phyloP scores from a whole-genome alignment of 2,888 invertebrate genomes.

The Hylaea fasciaria region DNA sequence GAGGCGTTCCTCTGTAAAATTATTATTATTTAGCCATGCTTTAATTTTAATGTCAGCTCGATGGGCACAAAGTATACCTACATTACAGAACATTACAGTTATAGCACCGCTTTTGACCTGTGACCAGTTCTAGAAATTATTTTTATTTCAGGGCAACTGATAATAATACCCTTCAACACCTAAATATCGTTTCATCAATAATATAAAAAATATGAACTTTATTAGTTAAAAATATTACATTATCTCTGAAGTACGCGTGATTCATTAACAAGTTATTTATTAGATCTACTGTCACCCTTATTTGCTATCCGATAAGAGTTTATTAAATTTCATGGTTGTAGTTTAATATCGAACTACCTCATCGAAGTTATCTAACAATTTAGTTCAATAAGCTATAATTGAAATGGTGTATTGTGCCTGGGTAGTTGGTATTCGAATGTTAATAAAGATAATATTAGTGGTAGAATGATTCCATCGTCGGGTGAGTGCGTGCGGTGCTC shows the following conservation, averaged over 20 bases:
- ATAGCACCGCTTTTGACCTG: no score
- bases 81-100: no score
- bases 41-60: no score
- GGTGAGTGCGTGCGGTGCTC: constrained; percentile 63
- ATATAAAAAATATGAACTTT: constrained; percentile 15
- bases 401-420: constrained; percentile 65
- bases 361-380: constrained; percentile 68
- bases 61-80: no score
- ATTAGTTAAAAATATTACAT: constrained; percentile 29
- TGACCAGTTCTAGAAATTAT: not conserved
- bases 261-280: constrained; percentile 72
- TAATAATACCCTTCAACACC: not conserved
- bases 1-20: no score
- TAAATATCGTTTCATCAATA: constrained; percentile 7
- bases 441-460: constrained; percentile 71
- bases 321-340: constrained; percentile 76
- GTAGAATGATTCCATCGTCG: constrained; percentile 61
- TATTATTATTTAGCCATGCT: no score
- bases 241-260: constrained; percentile 62
- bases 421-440: constrained; percentile 55
- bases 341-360: constrained; percentile 53
- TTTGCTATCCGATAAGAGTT: constrained; percentile 72
- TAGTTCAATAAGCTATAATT: constrained; percentile 66
- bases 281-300: constrained; percentile 63
- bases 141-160: not conserved